Percentiles rank a stretch among this genome's conserved stretches.
Evolutionary conservation across 2,797 vertebrate species (phyloP).

Genomic region (Nannoperca australis): DNA sequence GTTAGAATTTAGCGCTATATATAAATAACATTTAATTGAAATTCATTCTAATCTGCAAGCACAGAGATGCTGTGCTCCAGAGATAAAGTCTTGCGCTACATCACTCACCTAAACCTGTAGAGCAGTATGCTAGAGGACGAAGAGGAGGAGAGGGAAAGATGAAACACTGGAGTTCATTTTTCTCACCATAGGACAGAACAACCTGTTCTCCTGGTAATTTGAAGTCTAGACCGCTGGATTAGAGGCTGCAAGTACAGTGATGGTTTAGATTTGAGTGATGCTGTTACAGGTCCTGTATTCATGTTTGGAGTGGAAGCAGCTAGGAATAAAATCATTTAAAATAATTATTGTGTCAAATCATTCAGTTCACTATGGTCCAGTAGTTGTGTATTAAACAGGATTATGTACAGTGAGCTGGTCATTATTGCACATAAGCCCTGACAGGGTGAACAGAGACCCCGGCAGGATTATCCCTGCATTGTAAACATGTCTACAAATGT

Average conservation of each 20-base stretch:
- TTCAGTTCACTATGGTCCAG: constrained; percentile 29
- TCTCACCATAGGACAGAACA: background rate
- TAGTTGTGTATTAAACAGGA: constrained; percentile 48
- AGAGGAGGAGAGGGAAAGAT: background rate
- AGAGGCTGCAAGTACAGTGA: background rate
- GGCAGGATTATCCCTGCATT: constrained; percentile 70
- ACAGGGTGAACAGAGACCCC: constrained; percentile 50
- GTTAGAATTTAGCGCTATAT: no score
- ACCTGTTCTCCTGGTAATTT: background rate
- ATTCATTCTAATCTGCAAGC: constrained; percentile 3
- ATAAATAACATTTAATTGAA: no score
- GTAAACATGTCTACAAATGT: constrained; percentile 59
- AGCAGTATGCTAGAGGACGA: background rate
- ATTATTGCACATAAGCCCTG: constrained; percentile 63
- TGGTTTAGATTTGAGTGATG: background rate
- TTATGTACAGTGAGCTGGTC: constrained; percentile 66
- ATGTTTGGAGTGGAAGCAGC: background rate
- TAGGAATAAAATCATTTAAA: background rate
- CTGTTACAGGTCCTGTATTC: background rate
- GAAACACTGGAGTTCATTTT: background rate
- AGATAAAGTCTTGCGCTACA: constrained; percentile 20
- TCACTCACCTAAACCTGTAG: background rate
- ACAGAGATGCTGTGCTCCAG: constrained; percentile 16
- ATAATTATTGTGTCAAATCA: constrained; percentile 34
- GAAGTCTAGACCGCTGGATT: background rate